phyloP scores from a whole-genome alignment of 2,888 invertebrate genomes.

The Brachypterus glaber region DNA sequence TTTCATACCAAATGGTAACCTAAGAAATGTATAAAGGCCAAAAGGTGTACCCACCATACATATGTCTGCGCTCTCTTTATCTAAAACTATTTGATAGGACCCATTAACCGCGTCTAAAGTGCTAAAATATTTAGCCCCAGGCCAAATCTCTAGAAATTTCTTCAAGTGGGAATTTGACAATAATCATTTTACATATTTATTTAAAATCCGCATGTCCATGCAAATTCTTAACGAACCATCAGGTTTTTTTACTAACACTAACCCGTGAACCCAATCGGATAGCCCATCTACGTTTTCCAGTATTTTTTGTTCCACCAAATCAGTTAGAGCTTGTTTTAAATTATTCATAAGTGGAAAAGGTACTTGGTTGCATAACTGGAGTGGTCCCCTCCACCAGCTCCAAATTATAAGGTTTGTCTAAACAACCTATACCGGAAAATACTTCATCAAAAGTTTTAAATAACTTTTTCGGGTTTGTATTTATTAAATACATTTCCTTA shows the following conservation, averaged over 20 bases:
- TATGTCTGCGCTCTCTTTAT: slow-evolving; percentile 13
- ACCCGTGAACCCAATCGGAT: slow-evolving; percentile 25
- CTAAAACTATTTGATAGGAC: slow-evolving; percentile 15
- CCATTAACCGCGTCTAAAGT: no score
- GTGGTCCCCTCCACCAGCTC: slow-evolving; percentile 17
- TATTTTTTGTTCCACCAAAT: slow-evolving; percentile 14
- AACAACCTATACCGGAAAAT: slow-evolving; percentile 20
- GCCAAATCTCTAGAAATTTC: slow-evolving; percentile 14
- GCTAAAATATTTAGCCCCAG: no score
- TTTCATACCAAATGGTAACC: slow-evolving; percentile 7
- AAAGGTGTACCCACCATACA: slow-evolving; percentile 16
- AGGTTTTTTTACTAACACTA: slow-evolving; percentile 17
- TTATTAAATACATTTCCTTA: slow-evolving; percentile 10
- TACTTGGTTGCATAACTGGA: slow-evolving; percentile 11
- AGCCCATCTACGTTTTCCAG: slow-evolving; percentile 21
- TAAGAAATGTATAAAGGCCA: slow-evolving; percentile 5
- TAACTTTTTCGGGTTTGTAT: no score
- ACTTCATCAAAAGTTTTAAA: no score
- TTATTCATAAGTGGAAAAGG: no score
- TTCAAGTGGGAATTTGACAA: slow-evolving; percentile 16
- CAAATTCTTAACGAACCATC: slow-evolving; percentile 16
- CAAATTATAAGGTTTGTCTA: slow-evolving; percentile 21
- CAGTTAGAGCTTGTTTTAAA: slow-evolving; percentile 17
- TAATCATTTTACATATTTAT: slow-evolving; percentile 17
- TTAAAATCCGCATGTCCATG: slow-evolving; percentile 17